Conservation (phyloP, 2,797 vertebrate species). For the Schizopygopsis pylzovi region DNA sequence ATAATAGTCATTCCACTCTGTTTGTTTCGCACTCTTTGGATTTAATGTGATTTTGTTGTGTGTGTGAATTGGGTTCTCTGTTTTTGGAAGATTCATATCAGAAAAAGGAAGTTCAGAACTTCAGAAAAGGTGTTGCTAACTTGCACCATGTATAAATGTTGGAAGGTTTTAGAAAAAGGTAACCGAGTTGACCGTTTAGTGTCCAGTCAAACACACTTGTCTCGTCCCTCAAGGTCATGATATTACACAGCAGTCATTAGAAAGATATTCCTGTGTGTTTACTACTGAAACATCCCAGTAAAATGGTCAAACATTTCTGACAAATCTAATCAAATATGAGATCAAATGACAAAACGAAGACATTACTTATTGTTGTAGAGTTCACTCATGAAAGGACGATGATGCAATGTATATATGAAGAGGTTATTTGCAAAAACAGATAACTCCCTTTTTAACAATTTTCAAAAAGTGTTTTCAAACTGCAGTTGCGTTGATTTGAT, state of each 20-base stretch:
- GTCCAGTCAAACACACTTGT: not conserved
- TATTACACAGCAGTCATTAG: not conserved
- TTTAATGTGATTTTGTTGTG: no score
- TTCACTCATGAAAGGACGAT: not conserved
- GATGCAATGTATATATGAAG: not conserved
- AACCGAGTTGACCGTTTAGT: not conserved
- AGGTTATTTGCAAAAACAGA: no score
- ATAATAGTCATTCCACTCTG: no score
- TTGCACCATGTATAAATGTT: not conserved
- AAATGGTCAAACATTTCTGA: no score
- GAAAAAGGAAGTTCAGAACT: no score
- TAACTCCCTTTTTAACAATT: not conserved
- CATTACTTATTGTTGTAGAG: not conserved
- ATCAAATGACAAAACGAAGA: not conserved
- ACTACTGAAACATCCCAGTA: not conserved
- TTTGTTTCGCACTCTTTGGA: no score
- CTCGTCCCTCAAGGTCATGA: not conserved
- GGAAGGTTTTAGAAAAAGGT: not conserved
- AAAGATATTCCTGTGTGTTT: not conserved
- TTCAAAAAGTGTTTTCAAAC: no score
- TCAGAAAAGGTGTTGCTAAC: not conserved
- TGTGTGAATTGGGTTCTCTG: no score
- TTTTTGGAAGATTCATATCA: not conserved
- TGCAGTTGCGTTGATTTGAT: no score
- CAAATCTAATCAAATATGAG: no score